phyloP scores from a whole-genome alignment of 2,113 vertebrate species.

The Ammospiza nelsoni region DNA sequence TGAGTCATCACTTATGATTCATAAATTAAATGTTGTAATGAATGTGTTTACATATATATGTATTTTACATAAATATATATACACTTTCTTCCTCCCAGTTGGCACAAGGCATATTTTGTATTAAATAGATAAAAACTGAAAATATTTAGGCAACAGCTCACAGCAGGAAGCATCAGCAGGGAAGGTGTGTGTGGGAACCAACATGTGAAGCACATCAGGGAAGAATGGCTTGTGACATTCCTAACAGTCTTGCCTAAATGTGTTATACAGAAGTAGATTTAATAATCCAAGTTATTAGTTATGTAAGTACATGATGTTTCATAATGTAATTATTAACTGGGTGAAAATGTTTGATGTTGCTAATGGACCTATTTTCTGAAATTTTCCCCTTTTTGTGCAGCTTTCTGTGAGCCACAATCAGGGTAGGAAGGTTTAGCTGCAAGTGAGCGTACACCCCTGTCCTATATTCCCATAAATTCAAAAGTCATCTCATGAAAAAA shows the following conservation, averaged over 20 bases:
- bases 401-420: neutral
- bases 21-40: neutral
- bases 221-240: neutral
- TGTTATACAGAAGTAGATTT: neutral
- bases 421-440: neutral
- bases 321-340: neutral
- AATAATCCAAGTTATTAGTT: neutral
- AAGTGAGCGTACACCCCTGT: neutral
- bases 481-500: neutral
- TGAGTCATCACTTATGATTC: neutral
- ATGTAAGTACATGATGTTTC: neutral
- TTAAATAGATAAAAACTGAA: neutral
- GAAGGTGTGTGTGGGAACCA: neutral
- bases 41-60: neutral
- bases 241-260: neutral
- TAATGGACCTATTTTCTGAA: neutral
- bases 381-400: neutral
- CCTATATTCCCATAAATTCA: neutral
- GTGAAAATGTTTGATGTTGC: neutral
- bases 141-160: neutral
- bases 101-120: neutral
- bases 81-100: rapidly evolving
- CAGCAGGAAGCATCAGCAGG: neutral
- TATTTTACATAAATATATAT: rapidly evolving
- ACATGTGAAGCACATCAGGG: neutral